phyloP scores from a whole-genome alignment of 2,113 vertebrate species.

The Neoarius graeffei region DNA sequence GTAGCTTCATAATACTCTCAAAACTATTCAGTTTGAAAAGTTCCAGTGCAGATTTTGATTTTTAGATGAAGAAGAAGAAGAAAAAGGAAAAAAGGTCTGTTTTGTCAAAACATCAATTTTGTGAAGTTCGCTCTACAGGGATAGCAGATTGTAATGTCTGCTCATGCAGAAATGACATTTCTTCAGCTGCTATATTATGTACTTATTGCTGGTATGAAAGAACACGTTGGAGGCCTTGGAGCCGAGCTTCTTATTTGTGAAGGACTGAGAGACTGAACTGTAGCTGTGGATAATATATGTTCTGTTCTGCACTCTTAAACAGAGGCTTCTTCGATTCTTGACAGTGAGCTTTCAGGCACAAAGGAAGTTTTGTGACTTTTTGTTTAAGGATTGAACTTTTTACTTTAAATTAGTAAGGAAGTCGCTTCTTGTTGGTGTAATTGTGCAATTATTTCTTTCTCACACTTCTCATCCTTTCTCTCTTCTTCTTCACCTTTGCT shows the following conservation, averaged over 20 bases:
- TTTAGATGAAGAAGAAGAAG: not conserved
- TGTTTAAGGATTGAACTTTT: not conserved
- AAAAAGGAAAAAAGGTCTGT: not conserved
- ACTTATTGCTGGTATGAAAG: constrained; percentile 13
- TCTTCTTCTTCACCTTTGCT: not conserved
- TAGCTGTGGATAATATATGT: not conserved
- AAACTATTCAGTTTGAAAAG: not conserved
- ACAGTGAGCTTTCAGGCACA: not conserved
- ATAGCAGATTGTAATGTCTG: constrained; percentile 6
- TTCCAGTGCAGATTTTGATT: not conserved
- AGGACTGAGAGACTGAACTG: constrained; percentile 13
- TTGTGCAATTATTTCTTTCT: not conserved
- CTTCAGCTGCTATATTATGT: constrained; percentile 6
- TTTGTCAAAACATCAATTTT: constrained; percentile 12
- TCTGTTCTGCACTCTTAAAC: not conserved
- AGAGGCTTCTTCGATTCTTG: not conserved
- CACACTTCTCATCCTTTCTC: not conserved
- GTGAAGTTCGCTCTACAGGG: constrained; percentile 7
- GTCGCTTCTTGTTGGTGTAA: not conserved
- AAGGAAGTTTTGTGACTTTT: not conserved
- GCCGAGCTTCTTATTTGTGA: not conserved
- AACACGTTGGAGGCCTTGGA: not conserved
- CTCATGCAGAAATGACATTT: constrained; percentile 20
- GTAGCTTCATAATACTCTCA: not conserved
- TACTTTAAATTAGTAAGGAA: not conserved